Conservation (phyloP, 2,888 invertebrate genomes). For the Dioctria linearis region DNA sequence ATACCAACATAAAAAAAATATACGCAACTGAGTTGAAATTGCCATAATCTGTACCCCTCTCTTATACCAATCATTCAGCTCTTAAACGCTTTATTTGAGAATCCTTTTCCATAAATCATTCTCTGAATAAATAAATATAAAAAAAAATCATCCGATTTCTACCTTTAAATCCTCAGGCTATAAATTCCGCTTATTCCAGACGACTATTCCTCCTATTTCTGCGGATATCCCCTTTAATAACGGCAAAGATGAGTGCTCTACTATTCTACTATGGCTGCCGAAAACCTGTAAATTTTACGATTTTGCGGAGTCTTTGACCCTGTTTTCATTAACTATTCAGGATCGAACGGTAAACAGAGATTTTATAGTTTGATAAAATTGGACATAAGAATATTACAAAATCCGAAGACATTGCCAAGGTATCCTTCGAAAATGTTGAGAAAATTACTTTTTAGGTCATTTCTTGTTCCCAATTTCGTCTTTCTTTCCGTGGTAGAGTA, state of each 20-base stretch:
- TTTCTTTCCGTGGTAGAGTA: neutral
- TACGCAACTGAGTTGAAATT: too few relatives aligned
- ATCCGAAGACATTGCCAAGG: neutral
- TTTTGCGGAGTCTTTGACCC: slow-evolving; percentile 10
- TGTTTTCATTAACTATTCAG: slow-evolving; percentile 26
- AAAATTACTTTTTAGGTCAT: slow-evolving; percentile 17
- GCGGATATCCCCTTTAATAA: slow-evolving; percentile 11
- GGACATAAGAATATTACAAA: neutral
- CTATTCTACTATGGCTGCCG: neutral
- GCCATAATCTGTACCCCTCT: too few relatives aligned
- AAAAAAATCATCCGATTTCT: neutral
- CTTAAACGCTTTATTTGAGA: neutral
- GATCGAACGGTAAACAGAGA: slow-evolving; percentile 28
- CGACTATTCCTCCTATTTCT: neutral
- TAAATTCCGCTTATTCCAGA: slow-evolving; percentile 13
- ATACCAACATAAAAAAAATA: too few relatives aligned
- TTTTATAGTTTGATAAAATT: slow-evolving; percentile 40
- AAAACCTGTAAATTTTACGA: slow-evolving; percentile 8
- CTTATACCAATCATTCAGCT: too few relatives aligned
- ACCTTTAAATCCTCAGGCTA: neutral
- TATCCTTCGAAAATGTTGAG: neutral
- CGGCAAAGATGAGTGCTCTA: neutral
- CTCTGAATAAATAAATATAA: neutral
- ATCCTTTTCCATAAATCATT: slow-evolving; percentile 3
- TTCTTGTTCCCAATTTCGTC: neutral